Percentiles rank a stretch among this genome's conserved stretches.
These are phyloP conservation scores for Drosophila sproati DNA, from an alignment of 1,140 invertebrate species.

Conservation along the genomic window DNA sequence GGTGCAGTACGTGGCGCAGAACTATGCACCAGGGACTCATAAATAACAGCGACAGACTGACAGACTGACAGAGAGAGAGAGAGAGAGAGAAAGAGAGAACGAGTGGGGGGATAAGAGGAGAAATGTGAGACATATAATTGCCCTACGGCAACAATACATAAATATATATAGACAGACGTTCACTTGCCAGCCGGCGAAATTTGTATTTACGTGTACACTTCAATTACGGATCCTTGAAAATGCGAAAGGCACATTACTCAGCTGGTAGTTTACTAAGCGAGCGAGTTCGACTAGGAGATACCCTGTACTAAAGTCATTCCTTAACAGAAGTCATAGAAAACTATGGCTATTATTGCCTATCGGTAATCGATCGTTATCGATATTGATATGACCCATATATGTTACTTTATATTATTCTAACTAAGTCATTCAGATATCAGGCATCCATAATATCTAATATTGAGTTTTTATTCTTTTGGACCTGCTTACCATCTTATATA, in stretches of 20 bases:
- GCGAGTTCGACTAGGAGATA: no score
- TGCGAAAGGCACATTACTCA: conserved; percentile 20
- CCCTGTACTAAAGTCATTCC: no score
- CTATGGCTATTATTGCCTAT: no score
- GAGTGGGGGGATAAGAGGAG: not conserved
- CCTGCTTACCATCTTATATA: no score
- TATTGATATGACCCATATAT: no score
- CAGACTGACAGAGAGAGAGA: not conserved
- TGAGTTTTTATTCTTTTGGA: no score
- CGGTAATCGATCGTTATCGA: no score
- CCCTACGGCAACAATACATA: conserved; percentile 19
- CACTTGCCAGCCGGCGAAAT: conserved; percentile 21
- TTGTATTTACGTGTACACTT: conserved; percentile 8
- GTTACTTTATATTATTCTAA: no score
- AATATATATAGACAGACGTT: conserved; percentile 20
- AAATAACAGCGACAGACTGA: conserved; percentile 42
- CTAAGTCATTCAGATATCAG: no score
- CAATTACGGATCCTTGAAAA: conserved; percentile 19
- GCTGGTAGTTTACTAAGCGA: not conserved
- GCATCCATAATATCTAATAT: no score
- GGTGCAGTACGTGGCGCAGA: conserved; percentile 16
- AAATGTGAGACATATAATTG: conserved; percentile 32
- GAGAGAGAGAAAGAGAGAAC: no score
- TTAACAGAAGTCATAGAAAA: no score
- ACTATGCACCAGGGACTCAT: conserved; percentile 51